A percentile compares a stretch with the other conserved stretches of the same genome.
These are phyloP conservation scores for Pempheris klunzingeri DNA, from an alignment of 2,797 vertebrate genomes.

Conservation along the genomic window DNA sequence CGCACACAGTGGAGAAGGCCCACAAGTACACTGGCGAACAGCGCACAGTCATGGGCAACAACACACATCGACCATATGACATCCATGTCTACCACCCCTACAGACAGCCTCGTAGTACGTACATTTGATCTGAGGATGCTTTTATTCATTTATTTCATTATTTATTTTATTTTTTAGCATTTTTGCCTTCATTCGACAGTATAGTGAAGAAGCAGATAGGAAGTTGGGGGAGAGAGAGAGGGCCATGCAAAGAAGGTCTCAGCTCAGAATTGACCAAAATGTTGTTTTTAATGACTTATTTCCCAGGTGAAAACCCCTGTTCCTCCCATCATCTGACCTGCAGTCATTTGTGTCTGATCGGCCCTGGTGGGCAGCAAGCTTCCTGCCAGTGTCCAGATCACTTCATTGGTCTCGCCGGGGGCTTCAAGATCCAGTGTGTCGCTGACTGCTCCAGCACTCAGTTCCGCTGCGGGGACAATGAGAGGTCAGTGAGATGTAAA, in stretches of 20 bases:
- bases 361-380: conserved; percentile 74
- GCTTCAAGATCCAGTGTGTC: conserved; percentile 81
- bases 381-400: conserved; percentile 82
- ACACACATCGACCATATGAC: conserved; percentile 82
- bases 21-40: conserved; percentile 82
- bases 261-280: background rate
- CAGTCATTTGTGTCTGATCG: conserved; percentile 84
- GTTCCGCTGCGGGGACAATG: conserved; percentile 85
- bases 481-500: conserved; percentile 71
- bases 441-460: conserved; percentile 85
- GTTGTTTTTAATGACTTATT: background rate
- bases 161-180: too few relatives aligned
- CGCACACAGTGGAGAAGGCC: conserved; percentile 81
- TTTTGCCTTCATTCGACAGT: too few relatives aligned
- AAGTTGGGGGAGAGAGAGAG: too few relatives aligned
- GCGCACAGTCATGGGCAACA: conserved; percentile 82
- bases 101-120: conserved; percentile 79
- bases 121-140: background rate
- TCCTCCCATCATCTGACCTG: conserved; percentile 75
- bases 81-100: conserved; percentile 83
- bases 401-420: conserved; percentile 74
- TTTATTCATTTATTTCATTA: background rate
- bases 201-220: too few relatives aligned
- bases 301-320: conserved; percentile 82
- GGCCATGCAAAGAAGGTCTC: too few relatives aligned